A percentile compares a stretch with the other conserved stretches of the same genome.
Conservation (phyloP, 2,888 invertebrate genomes). For the Perizoma flavofasciatum region DNA sequence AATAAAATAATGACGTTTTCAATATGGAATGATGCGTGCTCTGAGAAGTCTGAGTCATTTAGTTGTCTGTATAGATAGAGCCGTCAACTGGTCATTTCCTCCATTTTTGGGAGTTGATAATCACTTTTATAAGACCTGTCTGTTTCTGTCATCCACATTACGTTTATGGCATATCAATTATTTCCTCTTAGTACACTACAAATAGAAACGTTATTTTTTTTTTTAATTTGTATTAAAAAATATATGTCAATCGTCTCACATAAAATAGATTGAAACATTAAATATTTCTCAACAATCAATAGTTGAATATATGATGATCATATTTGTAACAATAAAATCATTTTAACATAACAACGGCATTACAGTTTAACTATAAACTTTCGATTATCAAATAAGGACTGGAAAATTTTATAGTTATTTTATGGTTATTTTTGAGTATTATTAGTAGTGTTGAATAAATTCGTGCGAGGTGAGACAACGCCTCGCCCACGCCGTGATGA, state of each 20-base stretch:
- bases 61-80: conserved; percentile 3
- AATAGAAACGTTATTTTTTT: no score
- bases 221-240: no score
- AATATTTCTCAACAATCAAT: conserved; percentile 10
- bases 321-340: conserved; percentile 20
- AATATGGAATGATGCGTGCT: not conserved
- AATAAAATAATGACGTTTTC: not conserved
- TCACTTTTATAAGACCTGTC: not conserved
- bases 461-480: conserved; percentile 29
- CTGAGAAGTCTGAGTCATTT: conserved; percentile 6
- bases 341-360: conserved; percentile 13
- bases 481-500: conserved; percentile 35
- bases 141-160: conserved; percentile 7
- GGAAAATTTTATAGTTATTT: conserved; percentile 32
- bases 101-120: conserved; percentile 5
- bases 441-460: conserved; percentile 27
- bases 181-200: not conserved
- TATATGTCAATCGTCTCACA: no score
- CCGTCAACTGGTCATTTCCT: conserved; percentile 1
- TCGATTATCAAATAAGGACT: conserved; percentile 29
- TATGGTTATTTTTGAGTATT: conserved; percentile 26
- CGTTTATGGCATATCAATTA: conserved; percentile 10
- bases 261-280: conserved; percentile 27
- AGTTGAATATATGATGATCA: conserved; percentile 16
- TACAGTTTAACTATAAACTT: conserved; percentile 21